These are phyloP conservation scores for Micropoecilia bifurca DNA, from an alignment of 2,797 vertebrate genomes.

Conservation along the genomic window DNA sequence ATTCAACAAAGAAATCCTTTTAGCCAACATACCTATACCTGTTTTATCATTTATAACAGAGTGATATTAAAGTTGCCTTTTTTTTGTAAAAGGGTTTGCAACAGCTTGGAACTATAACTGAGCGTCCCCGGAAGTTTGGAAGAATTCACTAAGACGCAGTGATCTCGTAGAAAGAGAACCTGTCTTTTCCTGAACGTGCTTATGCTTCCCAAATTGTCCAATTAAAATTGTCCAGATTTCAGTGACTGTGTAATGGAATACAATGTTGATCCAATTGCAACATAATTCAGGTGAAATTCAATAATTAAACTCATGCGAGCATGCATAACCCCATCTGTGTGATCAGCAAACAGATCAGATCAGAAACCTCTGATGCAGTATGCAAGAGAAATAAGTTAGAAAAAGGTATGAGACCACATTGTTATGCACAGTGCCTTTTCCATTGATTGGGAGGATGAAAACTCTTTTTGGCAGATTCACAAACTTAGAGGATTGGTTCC, in stretches of 20 bases:
- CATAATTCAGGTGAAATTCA: not conserved
- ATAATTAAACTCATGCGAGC: not conserved
- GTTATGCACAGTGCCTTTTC: not conserved
- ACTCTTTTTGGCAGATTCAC: not conserved
- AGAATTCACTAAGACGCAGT: not conserved
- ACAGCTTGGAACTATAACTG: not conserved
- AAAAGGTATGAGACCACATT: not conserved
- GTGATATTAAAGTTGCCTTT: not conserved
- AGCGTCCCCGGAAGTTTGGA: not conserved
- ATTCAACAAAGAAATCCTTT: not conserved
- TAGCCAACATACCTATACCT: not conserved
- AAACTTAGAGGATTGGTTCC: not conserved
- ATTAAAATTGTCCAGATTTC: not conserved
- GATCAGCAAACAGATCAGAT: not conserved
- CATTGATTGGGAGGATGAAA: not conserved
- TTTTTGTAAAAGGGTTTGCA: not conserved
- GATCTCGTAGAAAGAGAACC: not conserved
- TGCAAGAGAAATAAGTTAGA: not conserved
- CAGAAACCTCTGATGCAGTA: not conserved
- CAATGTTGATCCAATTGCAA: not conserved
- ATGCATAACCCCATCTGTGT: not conserved
- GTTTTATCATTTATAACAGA: not conserved
- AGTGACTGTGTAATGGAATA: not conserved
- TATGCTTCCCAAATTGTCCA: not conserved
- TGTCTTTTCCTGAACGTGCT: not conserved